Evolutionary conservation across 2,888 invertebrate species (phyloP).

Genomic region (Scelioninae gen. 2): DNA sequence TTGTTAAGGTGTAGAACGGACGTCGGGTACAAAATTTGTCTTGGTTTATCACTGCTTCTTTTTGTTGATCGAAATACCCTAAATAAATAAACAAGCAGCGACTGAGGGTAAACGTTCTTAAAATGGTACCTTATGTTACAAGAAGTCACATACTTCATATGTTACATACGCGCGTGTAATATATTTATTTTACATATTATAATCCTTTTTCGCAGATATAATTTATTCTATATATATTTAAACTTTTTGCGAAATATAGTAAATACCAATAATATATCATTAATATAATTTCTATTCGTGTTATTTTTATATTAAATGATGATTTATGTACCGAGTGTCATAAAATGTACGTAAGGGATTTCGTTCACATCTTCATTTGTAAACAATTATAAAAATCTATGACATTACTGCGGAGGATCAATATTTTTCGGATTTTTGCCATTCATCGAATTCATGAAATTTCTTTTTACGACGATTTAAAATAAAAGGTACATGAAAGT

Average conservation of each 20-base stretch:
- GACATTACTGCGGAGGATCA: no score
- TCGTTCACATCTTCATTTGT: no score
- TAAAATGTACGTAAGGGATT: no score
- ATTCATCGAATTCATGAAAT: no score
- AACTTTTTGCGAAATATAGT: slow-evolving; percentile 56
- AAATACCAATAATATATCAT: slow-evolving; percentile 56
- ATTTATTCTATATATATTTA: slow-evolving; percentile 56
- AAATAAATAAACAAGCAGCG: slow-evolving; percentile 40
- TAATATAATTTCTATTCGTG: slow-evolving; percentile 63
- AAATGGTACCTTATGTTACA: slow-evolving; percentile 51
- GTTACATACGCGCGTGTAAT: slow-evolving; percentile 59
- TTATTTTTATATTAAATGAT: slow-evolving; percentile 57
- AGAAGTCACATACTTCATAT: slow-evolving; percentile 45
- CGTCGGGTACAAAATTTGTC: slow-evolving; percentile 46
- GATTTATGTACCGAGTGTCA: no score
- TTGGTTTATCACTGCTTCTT: slow-evolving; percentile 31
- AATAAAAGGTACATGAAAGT: no score
- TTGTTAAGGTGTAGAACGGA: no score
- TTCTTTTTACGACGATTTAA: no score
- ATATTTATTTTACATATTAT: slow-evolving; percentile 65
- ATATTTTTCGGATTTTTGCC: no score
- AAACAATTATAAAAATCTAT: no score
- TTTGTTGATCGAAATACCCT: slow-evolving; percentile 12
- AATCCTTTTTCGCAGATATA: slow-evolving; percentile 61
- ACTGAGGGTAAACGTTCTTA: slow-evolving; percentile 23